A percentile compares a stretch with the other conserved stretches of the same genome.
Conservation (phyloP, 2,113 vertebrate genomes). For the Dipodomys stephensi region DNA sequence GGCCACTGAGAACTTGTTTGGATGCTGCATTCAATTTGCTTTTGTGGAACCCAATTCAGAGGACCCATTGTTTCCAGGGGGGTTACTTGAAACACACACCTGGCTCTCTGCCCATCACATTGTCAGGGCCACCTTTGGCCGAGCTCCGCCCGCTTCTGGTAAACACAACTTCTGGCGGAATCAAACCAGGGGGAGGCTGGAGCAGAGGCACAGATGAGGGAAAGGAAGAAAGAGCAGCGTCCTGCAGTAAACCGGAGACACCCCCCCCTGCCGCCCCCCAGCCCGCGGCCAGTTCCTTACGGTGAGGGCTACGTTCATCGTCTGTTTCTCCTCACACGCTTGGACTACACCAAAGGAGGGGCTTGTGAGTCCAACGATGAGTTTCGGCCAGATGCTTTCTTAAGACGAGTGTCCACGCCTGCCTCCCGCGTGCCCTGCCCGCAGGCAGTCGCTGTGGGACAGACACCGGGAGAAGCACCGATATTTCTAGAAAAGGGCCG, state of each 20-base stretch:
- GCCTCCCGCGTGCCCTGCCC: too few species aligned
- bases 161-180: background rate
- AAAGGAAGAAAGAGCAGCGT: background rate
- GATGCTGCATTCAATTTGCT: background rate
- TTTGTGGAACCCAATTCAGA: background rate
- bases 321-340: background rate
- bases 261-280: background rate
- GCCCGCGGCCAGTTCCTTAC: background rate
- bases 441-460: background rate
- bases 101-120: too few species aligned
- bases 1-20: background rate
- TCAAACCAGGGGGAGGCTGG: background rate
- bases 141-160: background rate
- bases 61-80: background rate
- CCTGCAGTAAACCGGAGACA: background rate
- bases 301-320: background rate
- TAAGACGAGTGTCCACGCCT: too few species aligned
- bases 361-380: background rate
- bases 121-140: background rate
- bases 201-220: background rate
- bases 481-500: background rate
- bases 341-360: background rate
- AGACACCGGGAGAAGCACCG: background rate
- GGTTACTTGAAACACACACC: background rate
- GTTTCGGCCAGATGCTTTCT: background rate